phyloP scores from a whole-genome alignment of 2,113 vertebrate species.

The Gila orcuttii region DNA sequence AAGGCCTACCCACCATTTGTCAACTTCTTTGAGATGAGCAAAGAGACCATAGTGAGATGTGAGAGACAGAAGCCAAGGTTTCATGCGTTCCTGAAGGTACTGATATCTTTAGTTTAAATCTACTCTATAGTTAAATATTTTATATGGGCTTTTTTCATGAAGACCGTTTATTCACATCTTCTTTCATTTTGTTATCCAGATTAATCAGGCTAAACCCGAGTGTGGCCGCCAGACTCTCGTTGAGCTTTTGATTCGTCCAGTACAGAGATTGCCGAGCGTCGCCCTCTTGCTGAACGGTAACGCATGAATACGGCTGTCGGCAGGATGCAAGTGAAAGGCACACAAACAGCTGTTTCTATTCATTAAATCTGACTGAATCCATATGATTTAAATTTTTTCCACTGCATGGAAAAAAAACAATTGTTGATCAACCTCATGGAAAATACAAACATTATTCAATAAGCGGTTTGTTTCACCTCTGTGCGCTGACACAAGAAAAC shows the following conservation, averaged over 20 bases:
- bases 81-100: conserved; percentile 97
- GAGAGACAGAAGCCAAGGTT: conserved; percentile 97
- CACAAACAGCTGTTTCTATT: not conserved
- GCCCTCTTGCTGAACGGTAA: conserved; percentile 94
- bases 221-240: conserved; percentile 94
- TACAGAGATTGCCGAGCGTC: conserved; percentile 95
- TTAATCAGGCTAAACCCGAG: conserved; percentile 96
- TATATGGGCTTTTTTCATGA: not conserved
- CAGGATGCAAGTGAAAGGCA: not conserved
- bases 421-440: not conserved
- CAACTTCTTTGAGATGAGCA: conserved; percentile 99
- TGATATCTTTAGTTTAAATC: not conserved
- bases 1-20: conserved; percentile 96
- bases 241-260: conserved; percentile 95
- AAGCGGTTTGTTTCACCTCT: not conserved
- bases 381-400: not conserved
- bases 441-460: not conserved
- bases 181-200: conserved; percentile 67
- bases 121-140: not conserved
- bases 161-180: not conserved
- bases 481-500: not conserved
- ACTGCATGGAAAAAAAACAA: not conserved
- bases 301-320: not conserved
- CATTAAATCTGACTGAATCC: not conserved
- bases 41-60: conserved; percentile 93